These are phyloP conservation scores for Polypedilum vanderplanki DNA, from an alignment of 1,140 invertebrate species.

Conservation along the genomic window DNA sequence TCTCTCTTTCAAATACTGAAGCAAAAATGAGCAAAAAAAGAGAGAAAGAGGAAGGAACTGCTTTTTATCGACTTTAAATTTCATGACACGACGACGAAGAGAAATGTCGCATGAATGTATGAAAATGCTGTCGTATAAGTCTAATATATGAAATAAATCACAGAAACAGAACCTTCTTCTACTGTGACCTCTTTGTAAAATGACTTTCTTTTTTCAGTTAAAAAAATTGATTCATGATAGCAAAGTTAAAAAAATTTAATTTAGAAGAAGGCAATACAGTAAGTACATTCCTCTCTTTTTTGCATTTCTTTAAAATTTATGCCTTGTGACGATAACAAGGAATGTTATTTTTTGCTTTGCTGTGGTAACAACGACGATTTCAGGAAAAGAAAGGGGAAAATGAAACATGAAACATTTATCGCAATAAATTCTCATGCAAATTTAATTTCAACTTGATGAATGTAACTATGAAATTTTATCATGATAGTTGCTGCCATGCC, in stretches of 20 bases:
- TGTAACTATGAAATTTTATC: background rate
- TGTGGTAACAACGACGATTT: background rate
- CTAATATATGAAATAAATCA: slow-evolving; percentile 14
- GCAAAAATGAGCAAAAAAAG: background rate
- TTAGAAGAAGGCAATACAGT: background rate
- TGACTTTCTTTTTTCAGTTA: background rate
- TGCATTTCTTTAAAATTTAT: background rate
- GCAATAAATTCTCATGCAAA: slow-evolving; percentile 18
- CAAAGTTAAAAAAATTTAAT: background rate
- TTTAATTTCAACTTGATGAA: slow-evolving; percentile 14
- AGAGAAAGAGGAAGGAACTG: background rate
- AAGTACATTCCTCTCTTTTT: background rate
- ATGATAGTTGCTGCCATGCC: background rate
- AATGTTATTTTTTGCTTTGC: background rate
- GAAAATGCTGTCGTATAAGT: background rate
- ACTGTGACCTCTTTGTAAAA: background rate
- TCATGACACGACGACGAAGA: background rate
- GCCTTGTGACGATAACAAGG: slow-evolving; percentile 2
- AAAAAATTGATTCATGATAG: background rate
- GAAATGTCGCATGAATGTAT: background rate
- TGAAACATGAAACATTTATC: slow-evolving; percentile 19
- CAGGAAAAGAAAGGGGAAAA: background rate
- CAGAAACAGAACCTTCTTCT: background rate
- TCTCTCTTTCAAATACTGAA: background rate
- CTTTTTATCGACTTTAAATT: background rate